Base-by-base conservation (phyloP, 1,140 invertebrate species). In the Papilio machaon region DNA sequence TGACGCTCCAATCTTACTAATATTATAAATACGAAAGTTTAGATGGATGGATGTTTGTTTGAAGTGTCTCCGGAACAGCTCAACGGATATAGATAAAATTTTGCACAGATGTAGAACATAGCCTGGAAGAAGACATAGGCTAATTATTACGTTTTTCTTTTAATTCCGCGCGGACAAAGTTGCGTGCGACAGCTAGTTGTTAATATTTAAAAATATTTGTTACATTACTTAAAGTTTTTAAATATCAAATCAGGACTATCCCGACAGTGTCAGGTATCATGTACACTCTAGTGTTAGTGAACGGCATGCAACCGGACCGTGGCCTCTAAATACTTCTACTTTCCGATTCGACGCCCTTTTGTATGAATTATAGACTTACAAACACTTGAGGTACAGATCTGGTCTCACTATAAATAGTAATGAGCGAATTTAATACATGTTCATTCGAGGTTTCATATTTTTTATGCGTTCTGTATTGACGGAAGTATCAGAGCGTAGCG, bases 261-360 rank as follows among this genome's bases (percentile, higher is more conserved):
- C 80, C 60, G 38, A 30, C 38, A 74, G 75, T 54, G 23, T 15
- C 75, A 49, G 17, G 38, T 60, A 49, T 67, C 58, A 79, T 82
- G 67, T 52, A 70, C 64, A 64, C 77, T 54, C 83, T 80, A 81
- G 80, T 79, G 9, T 60, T 84, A 84, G 90, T 86, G 87, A 88
- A 81, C 81, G 89, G 85, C 67, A 78, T 67, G 78, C 80, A 85
- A 87, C 83, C 81, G 82, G 87, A 81, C 85, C 85, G 86, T 89
- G 90, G 89, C 89, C 90, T 91, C 88, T 90, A 91, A 89, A 86
- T 78, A 85, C 73, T 85, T 76, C 85, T 82, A 87, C 87, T 90
- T 89, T 90, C 86, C 84, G 85, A 87, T 87, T 83, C 85, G 85
- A 85, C 84, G 85, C 88, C 88, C 88, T 91, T 91, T 90, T 88